Conservation (phyloP, 1,140 invertebrate genomes). For the Colletes gigas region DNA sequence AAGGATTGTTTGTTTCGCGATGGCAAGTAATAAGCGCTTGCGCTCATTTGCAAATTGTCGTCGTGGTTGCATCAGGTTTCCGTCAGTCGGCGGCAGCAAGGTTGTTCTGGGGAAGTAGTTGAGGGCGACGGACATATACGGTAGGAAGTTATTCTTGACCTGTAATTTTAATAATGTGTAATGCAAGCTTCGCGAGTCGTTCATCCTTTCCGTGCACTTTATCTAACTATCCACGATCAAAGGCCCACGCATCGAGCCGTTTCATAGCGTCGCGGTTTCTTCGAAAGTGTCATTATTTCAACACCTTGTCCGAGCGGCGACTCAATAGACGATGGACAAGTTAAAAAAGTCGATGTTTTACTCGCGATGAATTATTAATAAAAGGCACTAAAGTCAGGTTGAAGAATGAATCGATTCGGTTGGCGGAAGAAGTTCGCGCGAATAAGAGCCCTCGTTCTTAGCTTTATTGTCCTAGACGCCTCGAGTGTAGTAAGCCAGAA, state of each 20-base stretch:
- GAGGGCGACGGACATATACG: slow-evolving; percentile 45
- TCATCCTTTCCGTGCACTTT: neutral
- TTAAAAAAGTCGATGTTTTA: neutral
- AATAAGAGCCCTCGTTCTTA: too few species aligned
- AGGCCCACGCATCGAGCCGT: neutral
- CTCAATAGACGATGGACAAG: neutral
- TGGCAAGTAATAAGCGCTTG: neutral
- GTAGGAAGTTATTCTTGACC: slow-evolving; percentile 56
- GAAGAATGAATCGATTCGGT: too few species aligned
- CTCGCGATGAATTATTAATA: neutral
- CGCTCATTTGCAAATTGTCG: slow-evolving; percentile 29
- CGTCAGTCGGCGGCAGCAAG: slow-evolving; percentile 22
- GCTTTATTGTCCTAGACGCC: too few species aligned
- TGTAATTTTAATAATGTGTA: slow-evolving; percentile 47
- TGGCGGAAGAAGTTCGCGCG: too few species aligned
- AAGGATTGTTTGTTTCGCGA: slow-evolving; percentile 16
- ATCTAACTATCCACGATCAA: too few species aligned
- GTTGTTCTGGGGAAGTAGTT: slow-evolving; percentile 24
- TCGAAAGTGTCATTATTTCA: too few species aligned
- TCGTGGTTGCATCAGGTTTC: slow-evolving; percentile 17
- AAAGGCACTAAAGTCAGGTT: too few species aligned
- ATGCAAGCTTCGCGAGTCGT: neutral
- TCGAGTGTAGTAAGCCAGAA: too few species aligned
- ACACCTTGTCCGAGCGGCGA: too few species aligned
- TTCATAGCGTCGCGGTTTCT: neutral